Base-by-base conservation (phyloP, 2,797 vertebrate species). In the Onychomys leucogaster region DNA sequence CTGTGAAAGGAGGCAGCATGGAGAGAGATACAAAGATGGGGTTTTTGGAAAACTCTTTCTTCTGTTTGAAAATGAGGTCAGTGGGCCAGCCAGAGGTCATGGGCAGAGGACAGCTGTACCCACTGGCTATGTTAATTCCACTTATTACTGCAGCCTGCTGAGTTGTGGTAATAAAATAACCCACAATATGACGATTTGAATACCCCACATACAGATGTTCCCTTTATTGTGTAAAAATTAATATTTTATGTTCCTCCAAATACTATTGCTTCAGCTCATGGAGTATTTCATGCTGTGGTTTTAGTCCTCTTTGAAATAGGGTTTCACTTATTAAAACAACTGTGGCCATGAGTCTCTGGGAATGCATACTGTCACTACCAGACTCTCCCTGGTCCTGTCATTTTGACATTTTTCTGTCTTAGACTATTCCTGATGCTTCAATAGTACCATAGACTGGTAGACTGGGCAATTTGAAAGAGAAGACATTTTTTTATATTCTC, bases 171-270 rank as follows among this genome's bases (percentile, higher is more conserved):
- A 57, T 17, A 67, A 46, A 80, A 61, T 19, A 43, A 71, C 25
- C 32, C 57, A 37, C 14, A 16, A 71, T n/a, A n/a, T n/a, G 43
- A 63, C 75, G 25, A 34, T 34, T 65, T 80, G 27, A 71, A 71
- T 13, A 49, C 13, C 32, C 32, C 16, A 19, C 7, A 6, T 67
- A 29, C n/a, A 88, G 69, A 88, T 65, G 59, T 52, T 83, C 52
- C 65, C 14, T 93, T 73, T 71, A 59, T 77, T 94, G 69, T 57
- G 57, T 86, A 81, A 71, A 76, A 77, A 87, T 69, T 37, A 67
- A 12, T 82, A 78, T 14, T 92, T 88, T 49, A 82, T 81, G 57
- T 67, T n/a, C 29, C 43, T 89, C 94, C 43, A 52, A 71, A 49
- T 67, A 43, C 6, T 4, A 16, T n/a, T 89, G 65, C n/a, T 67